Evolutionary conservation across 1,140 invertebrate genomes (phyloP), one percentile per base, ranked within the genome.

Genomic region (Sarcophaga peregrina): DNA sequence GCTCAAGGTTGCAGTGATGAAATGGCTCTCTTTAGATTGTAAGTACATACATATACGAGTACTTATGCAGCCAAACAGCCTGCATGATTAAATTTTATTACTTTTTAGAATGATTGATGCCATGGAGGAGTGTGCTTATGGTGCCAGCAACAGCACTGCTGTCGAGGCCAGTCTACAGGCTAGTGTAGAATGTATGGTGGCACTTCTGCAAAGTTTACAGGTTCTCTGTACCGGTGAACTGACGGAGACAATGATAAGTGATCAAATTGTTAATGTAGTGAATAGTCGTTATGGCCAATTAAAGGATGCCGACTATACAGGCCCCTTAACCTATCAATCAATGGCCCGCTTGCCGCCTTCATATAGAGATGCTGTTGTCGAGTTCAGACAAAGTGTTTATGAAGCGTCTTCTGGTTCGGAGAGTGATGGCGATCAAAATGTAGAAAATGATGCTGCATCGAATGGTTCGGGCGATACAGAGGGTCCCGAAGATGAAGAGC

Each of bases 11-110:
- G 96, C 85, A 95, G 95, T 88, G 95, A 98, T 90, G 95, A 98
- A 89, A 96, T 98, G 94, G 96, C 96, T 8, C 93, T 98, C 5
- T 94, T 98, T 86, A 94, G 96, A 91, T 91, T 98, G 96, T 98
- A 91, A 94, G 93, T 93, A 4, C 45, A 80, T 80, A n/a, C n/a
- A n/a, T n/a, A n/a, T n/a, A n/a, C n/a, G n/a, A n/a, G n/a, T 80
- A 72, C 6, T 15, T 15, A 80, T 20, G n/a, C 6, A 8, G 5
- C 1, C 47, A 9, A 6, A 17, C n/a, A 46, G 9, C 3, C 5
- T 78, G 47, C 10, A 15, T 11, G 7, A 25, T 75, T 15, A 13
- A 47, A 5, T n/a, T 47, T 54, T 13, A 11, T 52, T 25, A 0
- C 15, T 1, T 15, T 72, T 0, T 13, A 98, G 97, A 83, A 94